phyloP scores from a whole-genome alignment of 2,113 vertebrate genomes.

The Oenanthe oenanthe region DNA sequence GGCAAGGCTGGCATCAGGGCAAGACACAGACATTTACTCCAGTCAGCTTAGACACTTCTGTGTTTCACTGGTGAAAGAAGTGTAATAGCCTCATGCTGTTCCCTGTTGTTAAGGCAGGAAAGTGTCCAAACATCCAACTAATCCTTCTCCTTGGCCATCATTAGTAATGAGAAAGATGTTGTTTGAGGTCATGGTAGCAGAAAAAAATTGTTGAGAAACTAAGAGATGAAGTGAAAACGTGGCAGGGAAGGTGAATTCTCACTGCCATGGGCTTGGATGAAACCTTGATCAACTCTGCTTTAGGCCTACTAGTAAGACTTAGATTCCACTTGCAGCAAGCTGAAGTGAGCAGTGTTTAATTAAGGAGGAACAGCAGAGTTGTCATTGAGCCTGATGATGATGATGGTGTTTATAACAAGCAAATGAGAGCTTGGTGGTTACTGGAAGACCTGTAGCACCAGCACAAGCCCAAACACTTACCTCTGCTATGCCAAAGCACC shows the following conservation, averaged over 20 bases:
- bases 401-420: background rate
- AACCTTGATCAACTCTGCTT: background rate
- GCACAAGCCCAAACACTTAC: background rate
- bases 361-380: background rate
- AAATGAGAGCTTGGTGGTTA: background rate
- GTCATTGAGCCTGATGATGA: background rate
- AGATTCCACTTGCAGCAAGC: background rate
- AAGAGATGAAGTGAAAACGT: background rate
- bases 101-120: background rate
- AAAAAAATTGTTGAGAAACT: background rate
- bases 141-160: background rate
- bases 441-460: background rate
- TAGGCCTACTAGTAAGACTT: background rate
- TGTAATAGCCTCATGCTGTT: background rate
- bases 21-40: background rate
- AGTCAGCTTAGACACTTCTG: background rate
- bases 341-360: background rate
- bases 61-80: background rate
- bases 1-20: background rate
- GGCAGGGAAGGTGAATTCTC: background rate
- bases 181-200: background rate
- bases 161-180: background rate
- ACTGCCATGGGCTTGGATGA: background rate
- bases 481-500: background rate
- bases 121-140: background rate